Evolutionary conservation across 2,888 invertebrate genomes (phyloP).

Genomic region (Sinotaia quadrata): DNA sequence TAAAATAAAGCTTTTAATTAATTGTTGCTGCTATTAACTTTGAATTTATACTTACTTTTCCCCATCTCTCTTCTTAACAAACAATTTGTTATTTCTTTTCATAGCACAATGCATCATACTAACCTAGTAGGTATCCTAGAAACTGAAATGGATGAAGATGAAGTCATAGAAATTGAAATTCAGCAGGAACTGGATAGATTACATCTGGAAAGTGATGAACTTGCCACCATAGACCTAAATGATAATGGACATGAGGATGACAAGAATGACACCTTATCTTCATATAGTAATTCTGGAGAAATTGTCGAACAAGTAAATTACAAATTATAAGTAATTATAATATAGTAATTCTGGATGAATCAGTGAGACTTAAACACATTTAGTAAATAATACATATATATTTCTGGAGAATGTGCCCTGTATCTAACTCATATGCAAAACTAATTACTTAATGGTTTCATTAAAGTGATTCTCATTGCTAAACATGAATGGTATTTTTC

Average conservation of each 20-base stretch:
- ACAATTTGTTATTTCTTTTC: not conserved
- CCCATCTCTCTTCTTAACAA: no score
- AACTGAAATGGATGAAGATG: slow-evolving; percentile 47
- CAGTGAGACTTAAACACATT: no score
- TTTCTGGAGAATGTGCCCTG: no score
- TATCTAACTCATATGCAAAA: no score
- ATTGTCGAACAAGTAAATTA: not conserved
- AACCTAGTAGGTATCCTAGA: slow-evolving; percentile 20
- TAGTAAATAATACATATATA: no score
- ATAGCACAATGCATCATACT: slow-evolving; percentile 4
- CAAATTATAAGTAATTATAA: no score
- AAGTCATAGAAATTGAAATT: slow-evolving; percentile 52
- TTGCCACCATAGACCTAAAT: slow-evolving; percentile 25
- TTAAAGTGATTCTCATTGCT: no score
- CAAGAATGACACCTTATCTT: not conserved
- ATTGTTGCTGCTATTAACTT: not conserved
- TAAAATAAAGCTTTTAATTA: not conserved
- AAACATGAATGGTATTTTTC: no score
- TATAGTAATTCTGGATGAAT: no score
- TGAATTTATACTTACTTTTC: not conserved
- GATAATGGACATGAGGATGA: slow-evolving; percentile 12
- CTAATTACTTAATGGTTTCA: no score
- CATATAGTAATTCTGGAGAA: not conserved
- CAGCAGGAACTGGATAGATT: slow-evolving; percentile 51
- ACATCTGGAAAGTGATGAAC: slow-evolving; percentile 44